Evolutionary conservation across 2,113 vertebrate species (phyloP).

Genomic region (Myocastor coypus): DNA sequence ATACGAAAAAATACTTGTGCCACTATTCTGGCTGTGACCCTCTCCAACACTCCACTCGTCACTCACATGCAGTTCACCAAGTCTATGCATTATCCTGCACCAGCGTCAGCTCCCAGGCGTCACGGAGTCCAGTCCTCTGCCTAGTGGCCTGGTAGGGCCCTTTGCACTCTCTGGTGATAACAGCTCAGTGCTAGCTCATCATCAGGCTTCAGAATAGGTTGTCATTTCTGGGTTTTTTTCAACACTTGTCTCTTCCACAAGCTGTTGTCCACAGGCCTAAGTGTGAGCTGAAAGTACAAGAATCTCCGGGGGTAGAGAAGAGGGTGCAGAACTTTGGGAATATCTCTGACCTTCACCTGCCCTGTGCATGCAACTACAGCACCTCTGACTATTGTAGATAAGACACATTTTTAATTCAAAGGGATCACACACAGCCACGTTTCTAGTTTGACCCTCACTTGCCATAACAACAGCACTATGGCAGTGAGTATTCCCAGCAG

Average conservation of each 20-base stretch:
- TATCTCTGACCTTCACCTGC: background rate
- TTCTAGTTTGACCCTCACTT: background rate
- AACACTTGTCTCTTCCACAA: background rate
- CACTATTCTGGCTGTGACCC: background rate
- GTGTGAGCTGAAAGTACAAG: background rate
- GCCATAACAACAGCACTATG: background rate
- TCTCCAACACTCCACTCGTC: background rate
- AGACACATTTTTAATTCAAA: background rate
- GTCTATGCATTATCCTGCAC: background rate
- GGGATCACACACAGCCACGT: background rate
- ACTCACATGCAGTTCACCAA: too few species aligned
- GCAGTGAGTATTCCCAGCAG: background rate
- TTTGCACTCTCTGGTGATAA: background rate
- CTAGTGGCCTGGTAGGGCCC: background rate
- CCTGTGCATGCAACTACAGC: fast-evolving
- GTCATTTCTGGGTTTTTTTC: background rate
- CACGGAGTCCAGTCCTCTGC: background rate
- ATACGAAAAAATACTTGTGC: background rate
- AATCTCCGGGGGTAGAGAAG: background rate
- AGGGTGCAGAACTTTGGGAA: background rate
- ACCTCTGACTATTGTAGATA: background rate
- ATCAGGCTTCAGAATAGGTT: background rate
- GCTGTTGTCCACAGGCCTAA: background rate
- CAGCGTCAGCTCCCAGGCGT: fast-evolving
- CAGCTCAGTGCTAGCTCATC: background rate